A percentile compares a stretch with the other conserved stretches of the same genome.
Evolutionary conservation across 2,113 vertebrate genomes (phyloP).

Genomic region (pig (Sus scrofa)): T2T-Sscrofa CM000816.6:55765001-55765500

Average conservation of each 20-base stretch:
- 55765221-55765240: constrained; percentile 70
- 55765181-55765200: constrained; percentile 18
- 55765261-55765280: constrained; percentile 86
- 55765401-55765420: constrained; percentile 86
- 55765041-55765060: constrained; percentile 75
- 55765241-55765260: constrained; percentile 85
- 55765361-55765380: constrained; percentile 86
- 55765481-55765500: constrained; percentile 90
- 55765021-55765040: constrained; percentile 35
- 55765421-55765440: constrained; percentile 90
- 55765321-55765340: constrained; percentile 84
- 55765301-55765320: constrained; percentile 91
- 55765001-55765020: constrained; percentile 76
- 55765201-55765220: constrained; percentile 68
- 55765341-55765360: constrained; percentile 79
- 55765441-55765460: constrained; percentile 88
- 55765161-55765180: constrained; percentile 48
- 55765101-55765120: constrained; percentile 29
- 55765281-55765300: constrained; percentile 90
- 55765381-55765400: constrained; percentile 76
- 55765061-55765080: constrained; percentile 69
- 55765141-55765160: constrained; percentile 26
- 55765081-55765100: constrained; percentile 75
- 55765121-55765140: constrained; percentile 64
- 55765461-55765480: constrained; percentile 86